Base-by-base conservation (phyloP, 1,140 invertebrate species). In the Drosophila parvula region DNA sequence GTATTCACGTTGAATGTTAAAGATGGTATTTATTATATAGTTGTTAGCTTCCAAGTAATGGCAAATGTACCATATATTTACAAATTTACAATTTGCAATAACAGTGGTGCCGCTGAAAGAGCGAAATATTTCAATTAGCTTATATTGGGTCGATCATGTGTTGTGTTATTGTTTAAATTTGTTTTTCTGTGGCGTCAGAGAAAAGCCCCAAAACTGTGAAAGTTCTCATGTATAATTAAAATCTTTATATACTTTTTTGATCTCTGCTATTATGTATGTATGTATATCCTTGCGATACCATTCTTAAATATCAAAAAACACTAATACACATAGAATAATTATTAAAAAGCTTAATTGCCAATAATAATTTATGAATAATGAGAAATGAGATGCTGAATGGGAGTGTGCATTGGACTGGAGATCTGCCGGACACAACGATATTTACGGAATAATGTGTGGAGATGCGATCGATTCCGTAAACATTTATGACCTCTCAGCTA, bases 71-170 rank as follows among this genome's bases (percentile, higher is more conserved):
- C 12, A 1, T 14, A 0, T 0, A 12, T 14, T 22, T 55, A 9
- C 14, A 22, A 22, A 22, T 22, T 2, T 22, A 43, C 30, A 55
- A 73, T 67, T 18, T 6, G 4, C 12, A 11, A 27, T 58, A 75
- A 40, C 30, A 41, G 71, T 59, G 73, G 69, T 74, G 74, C 67
- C 47, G 44, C 43, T 18, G n/a, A n/a, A 40, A 36, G 55, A 62
- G 43, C 41, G 1, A 73, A 50, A 34, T 68, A 50, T 63, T 69
- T 78, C 74, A 82, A 82, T 82, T 81, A 82, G 57, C 59, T 79
- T 78, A 65, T 78, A 73, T 59, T 43, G 58, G 43, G 62, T 50
- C 30, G 43, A 78, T 70, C 44, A 60, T 64, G 48, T 32, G 53
- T 45, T 80, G 59, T 45, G 34, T 44, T 44, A 34, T 71, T 71